phyloP scores from a whole-genome alignment of 2,113 vertebrate species.

The Gymnogyps californianus region DNA sequence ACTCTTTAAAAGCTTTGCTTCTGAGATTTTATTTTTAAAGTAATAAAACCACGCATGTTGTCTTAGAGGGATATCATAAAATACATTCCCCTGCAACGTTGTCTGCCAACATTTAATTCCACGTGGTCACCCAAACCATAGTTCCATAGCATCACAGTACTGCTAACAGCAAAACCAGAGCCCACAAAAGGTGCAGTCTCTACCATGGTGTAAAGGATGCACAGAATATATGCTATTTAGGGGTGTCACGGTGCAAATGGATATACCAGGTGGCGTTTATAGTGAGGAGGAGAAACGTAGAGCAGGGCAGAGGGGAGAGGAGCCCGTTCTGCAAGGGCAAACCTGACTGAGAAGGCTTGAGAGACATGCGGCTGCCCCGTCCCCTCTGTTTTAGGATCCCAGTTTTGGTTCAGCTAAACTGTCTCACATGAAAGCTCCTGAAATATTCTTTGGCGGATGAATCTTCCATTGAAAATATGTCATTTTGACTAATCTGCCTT shows the following conservation, averaged over 20 bases:
- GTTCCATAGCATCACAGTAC: not conserved
- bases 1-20: not conserved
- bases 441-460: not conserved
- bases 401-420: not conserved
- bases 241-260: not conserved
- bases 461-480: not conserved
- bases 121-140: not conserved
- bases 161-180: constrained; percentile 10
- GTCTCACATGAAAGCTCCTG: not conserved
- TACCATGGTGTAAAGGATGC: not conserved
- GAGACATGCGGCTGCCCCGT: rapidly evolving
- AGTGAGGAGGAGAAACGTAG: not conserved
- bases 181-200: not conserved
- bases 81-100: not conserved
- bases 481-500: not conserved
- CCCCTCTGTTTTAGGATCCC: not conserved
- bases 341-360: not conserved
- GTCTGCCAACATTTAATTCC: not conserved
- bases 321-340: not conserved
- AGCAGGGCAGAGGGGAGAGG: not conserved
- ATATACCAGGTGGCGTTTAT: not conserved
- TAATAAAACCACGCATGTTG: not conserved
- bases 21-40: not conserved
- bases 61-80: not conserved
- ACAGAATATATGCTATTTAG: rapidly evolving